Evolutionary conservation across 2,888 invertebrate genomes (phyloP), one percentile per base, ranked within the genome.

Genomic region (Eupeodes latifasciatus): DNA sequence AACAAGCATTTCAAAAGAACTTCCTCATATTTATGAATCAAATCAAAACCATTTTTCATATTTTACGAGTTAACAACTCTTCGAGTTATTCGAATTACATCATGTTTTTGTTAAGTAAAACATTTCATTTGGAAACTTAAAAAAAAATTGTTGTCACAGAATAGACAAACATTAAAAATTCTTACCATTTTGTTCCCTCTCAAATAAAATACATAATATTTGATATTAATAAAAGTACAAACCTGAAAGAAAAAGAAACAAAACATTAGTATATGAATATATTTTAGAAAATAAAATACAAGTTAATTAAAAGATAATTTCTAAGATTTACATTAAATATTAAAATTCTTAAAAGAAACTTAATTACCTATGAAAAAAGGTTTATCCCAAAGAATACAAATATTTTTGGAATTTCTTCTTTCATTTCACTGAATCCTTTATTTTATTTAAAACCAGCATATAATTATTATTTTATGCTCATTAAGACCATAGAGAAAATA

Each of bases 401-500:
- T 59, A 59, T 59, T 59, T 59, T 9, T n/a, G 4, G 34, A 36
- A 34, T 2, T 19, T 12, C 14, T 36, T 14, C 59, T 36, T 44
- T 40, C 19, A 64, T 44, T 44, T 44, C 11, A 19, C 44, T 64
- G 12, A 64, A 64, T 64, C 34, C 11, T 36, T 59, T 59, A 34
- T 59, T 59, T 59, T 36, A 14, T 59, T 59, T 59, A 11, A 59
- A 59, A 34, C 59, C 14, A 36, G 40, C 40, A 59, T 14, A 36
- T 36, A 59, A 59, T 59, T 59, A 59, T 59, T 59, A 36, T 59
- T 59, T 59, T 34, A 59, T 59, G n/a, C 66, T 49, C 66, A 66
- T 47, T 66, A 47, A 66, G 47, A n/a, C 47, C 7, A 2, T 47
- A 34, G 5, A 67, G 2, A 49, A 67, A n/a, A 51, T 14, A 34